Conservation (phyloP, 2,113 vertebrate genomes). For the Macaca mulatta region DNA sequence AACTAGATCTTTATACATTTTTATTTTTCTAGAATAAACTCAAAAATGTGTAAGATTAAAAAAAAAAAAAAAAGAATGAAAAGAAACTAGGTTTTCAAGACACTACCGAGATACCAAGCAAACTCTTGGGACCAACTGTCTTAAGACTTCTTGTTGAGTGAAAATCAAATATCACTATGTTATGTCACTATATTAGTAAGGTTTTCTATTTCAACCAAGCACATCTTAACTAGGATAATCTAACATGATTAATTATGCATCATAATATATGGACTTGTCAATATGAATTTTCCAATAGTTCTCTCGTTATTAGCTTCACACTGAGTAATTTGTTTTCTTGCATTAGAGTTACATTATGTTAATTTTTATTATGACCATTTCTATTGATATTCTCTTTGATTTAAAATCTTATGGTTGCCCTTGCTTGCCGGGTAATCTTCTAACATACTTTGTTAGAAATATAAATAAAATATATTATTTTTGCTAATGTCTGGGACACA, state of each 20-base stretch:
- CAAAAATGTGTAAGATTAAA: not conserved
- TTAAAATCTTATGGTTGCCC: not conserved
- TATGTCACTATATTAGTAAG: not conserved
- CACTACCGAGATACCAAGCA: not conserved
- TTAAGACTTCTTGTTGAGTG: not conserved
- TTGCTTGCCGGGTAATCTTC: not conserved
- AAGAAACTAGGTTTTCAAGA: not conserved
- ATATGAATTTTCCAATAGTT: not conserved
- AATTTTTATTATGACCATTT: not conserved
- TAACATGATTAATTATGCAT: not conserved
- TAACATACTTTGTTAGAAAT: not conserved
- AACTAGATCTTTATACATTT: not conserved
- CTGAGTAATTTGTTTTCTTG: not conserved
- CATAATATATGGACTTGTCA: not conserved
- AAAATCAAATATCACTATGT: not conserved
- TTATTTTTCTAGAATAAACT: conserved; percentile 21
- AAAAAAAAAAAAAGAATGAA: not conserved
- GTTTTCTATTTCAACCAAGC: not conserved
- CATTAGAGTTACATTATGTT: not conserved
- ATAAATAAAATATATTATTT: not conserved
- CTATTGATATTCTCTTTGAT: not conserved
- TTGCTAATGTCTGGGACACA: not conserved
- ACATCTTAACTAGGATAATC: not conserved
- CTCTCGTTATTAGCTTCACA: not conserved
- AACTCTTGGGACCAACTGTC: not conserved